Base-by-base conservation (phyloP, 2,888 invertebrate species). In the Aleiodes leptofemur region DNA sequence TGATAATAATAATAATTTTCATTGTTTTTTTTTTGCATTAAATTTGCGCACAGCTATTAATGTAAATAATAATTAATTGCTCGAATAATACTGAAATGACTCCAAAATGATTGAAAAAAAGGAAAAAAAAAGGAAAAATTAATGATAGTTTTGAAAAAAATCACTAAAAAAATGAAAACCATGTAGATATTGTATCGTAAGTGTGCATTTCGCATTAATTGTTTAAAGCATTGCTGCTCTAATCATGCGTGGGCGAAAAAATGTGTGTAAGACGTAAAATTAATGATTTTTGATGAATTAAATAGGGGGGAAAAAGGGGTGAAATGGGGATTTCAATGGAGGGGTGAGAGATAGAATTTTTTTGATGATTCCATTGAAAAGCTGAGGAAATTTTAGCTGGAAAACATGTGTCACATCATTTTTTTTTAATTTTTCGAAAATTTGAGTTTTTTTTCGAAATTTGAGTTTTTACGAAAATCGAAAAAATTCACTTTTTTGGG, bases 141-240 rank as follows among this genome's bases (percentile, higher is more conserved):
- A 43, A 43, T 11, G 7, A 43, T 43, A 43, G 8, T 38, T 38
- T 9, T 53, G 38, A 72, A 34, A 53, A 73, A 74, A 70, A 50
- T 69, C 50, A 74, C 4, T 59, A 38, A 14, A 23, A 7, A 57
- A 71, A 34, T 53, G 51, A 64, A n/a, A 38, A 73, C 23, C 34
- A 53, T 73, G 66, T 64, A 72, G 55, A 73, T 53, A 73, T 55
- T 16, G n/a, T 53, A 68, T 61, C 11, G 51, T 53, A 64, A 51
- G 64, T 66, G 16, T 59, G 23, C 59, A 59, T 31, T 59, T 31
- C 34, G 59, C 29, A 31, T 34, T 16, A 23, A 56, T 16, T 56
- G 56, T 59, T 59, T 43, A 9, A 43, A 43, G 43, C 43, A 43
- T 38, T 2, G 23, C 23, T 38, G 38, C 38, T 38, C 38, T 38